phyloP scores from a whole-genome alignment of 2,113 vertebrate species.

The Panthera uncia region DNA sequence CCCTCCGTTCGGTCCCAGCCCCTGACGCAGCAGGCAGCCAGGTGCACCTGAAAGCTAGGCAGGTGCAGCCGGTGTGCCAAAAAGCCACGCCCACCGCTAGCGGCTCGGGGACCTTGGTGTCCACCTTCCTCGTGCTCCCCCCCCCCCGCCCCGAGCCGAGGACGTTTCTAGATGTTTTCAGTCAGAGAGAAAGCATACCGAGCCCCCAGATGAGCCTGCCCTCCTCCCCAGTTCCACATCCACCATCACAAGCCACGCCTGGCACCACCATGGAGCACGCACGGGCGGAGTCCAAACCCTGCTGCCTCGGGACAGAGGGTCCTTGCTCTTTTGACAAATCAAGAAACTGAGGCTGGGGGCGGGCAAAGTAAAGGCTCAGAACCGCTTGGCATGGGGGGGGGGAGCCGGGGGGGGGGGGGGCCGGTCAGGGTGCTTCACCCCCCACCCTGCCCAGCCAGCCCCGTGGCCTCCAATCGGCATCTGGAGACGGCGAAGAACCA shows the following conservation, averaged over 20 bases:
- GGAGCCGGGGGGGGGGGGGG: not conserved
- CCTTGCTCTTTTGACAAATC: not conserved
- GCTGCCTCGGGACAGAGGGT: not conserved
- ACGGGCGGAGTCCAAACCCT: not conserved
- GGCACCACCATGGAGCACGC: rapidly evolving
- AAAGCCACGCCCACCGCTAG: not conserved
- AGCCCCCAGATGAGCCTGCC: rapidly evolving
- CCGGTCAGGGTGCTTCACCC: not conserved
- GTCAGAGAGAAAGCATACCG: rapidly evolving
- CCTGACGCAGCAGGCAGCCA: not conserved
- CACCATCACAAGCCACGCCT: not conserved
- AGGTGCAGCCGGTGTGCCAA: not conserved
- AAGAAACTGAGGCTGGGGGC: not conserved
- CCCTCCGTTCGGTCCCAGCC: not conserved
- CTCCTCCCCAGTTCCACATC: not conserved
- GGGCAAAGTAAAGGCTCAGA: not conserved
- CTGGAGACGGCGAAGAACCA: not conserved
- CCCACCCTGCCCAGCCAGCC: not conserved
- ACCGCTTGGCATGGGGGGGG: not conserved
- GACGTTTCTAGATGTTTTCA: not conserved
- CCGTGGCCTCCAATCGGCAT: rapidly evolving
- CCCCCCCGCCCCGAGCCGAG: too few species aligned
- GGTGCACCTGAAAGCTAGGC: rapidly evolving
- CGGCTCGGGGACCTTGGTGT: rapidly evolving
- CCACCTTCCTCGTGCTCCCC: not conserved